Conservation (phyloP, 2,113 vertebrate genomes). For the Scopus umbretta region DNA sequence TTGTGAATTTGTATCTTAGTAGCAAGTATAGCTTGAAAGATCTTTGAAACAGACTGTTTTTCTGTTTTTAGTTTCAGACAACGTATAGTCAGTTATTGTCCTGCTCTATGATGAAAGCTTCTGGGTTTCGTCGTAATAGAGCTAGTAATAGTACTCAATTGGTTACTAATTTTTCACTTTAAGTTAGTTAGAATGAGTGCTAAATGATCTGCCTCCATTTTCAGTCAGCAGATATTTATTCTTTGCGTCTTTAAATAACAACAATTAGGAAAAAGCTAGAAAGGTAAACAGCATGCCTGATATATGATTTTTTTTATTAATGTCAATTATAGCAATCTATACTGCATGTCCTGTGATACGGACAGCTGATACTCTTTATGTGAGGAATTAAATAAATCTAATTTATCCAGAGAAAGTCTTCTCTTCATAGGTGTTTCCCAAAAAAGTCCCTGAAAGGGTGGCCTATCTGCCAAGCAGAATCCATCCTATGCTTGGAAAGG, state of each 20-base stretch:
- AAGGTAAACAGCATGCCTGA: not conserved
- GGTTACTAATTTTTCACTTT: not conserved
- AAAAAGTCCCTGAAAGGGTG: not conserved
- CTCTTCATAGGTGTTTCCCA: rapidly evolving
- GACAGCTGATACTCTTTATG: not conserved
- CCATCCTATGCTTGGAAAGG: rapidly evolving
- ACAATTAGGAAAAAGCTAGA: not conserved
- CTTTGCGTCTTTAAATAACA: not conserved
- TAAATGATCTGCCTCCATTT: not conserved
- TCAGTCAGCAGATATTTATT: not conserved
- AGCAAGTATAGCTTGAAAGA: not conserved
- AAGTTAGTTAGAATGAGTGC: not conserved
- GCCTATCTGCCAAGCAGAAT: not conserved
- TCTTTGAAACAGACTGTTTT: not conserved
- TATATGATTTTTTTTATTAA: not conserved
- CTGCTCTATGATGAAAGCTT: not conserved
- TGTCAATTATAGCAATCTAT: not conserved
- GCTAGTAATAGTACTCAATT: not conserved
- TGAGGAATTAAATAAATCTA: not conserved
- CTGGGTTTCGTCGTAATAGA: not conserved
- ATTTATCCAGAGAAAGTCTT: not conserved
- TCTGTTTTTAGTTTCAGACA: not conserved
- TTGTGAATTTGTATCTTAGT: not conserved
- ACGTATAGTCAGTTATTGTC: not conserved
- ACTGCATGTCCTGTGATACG: not conserved